Conservation (phyloP, 2,797 vertebrate species). For the Crenichthys baileyi region DNA sequence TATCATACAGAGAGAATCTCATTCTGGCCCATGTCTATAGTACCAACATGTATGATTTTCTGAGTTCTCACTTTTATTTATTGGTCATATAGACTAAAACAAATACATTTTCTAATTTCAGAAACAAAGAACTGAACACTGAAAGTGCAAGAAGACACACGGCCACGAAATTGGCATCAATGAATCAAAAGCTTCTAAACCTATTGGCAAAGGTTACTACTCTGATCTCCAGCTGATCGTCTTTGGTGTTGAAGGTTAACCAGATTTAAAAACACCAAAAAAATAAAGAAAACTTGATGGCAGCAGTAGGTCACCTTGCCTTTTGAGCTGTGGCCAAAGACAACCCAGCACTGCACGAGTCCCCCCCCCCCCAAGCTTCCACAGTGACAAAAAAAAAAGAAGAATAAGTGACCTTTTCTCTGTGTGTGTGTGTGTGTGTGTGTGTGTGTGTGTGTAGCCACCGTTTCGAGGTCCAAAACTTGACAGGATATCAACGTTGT, state of each 20-base stretch:
- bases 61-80: not conserved
- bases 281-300: not conserved
- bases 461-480: too few relatives aligned
- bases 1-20: too few relatives aligned
- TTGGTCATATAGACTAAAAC: not conserved
- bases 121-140: not conserved
- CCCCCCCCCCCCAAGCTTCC: not conserved
- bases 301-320: conserved; percentile 5
- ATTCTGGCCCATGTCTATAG: not conserved
- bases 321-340: not conserved
- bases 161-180: not conserved
- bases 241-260: conserved; percentile 24
- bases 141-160: too few relatives aligned
- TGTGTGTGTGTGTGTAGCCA: too few relatives aligned
- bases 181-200: not conserved
- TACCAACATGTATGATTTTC: not conserved
- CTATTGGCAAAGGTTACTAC: conserved; percentile 23
- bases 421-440: too few relatives aligned
- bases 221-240: not conserved
- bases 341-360: not conserved
- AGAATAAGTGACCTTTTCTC: not conserved
- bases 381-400: not conserved
- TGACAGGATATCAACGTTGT: too few relatives aligned
- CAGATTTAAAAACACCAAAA: conserved; percentile 14
- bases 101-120: not conserved